Base-by-base conservation (phyloP, 2,888 invertebrate genomes). In the Fragum fragum region DNA sequence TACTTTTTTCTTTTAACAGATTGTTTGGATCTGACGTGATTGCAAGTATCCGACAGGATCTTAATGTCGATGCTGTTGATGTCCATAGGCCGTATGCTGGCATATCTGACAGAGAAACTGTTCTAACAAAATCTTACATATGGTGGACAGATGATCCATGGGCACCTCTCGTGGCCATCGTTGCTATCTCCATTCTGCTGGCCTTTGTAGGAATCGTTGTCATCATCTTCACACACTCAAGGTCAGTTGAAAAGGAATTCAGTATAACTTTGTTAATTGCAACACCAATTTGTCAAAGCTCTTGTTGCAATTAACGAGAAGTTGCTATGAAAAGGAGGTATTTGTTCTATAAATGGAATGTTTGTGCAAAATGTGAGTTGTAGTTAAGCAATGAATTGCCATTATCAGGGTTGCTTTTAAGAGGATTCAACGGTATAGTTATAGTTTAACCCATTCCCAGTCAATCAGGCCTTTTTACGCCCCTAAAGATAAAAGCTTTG, bases 181-280 rank as follows among this genome's bases (percentile, higher is more conserved):
- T 98, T 0, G 97, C 97, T 75, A 96, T 98, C n/a, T 98, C 98
- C 81, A 96, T 98, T 53, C 96, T 98, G 1, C 96, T 98, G 11
- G 98, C 98, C 11, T 96, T 97, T 16, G 97, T 97, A 71, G 98
- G 98, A 7, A 98, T 98, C 68, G 96, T 98, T 72, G 98, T 98
- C 93, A 98, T 98, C 81, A 98, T 98, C 94, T 97, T 98, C 73
- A 98, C 98, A 0, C 98, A 98, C 98, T 97, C 98, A 75, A 97
- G 97, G 97, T 98, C 94, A 72, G 81, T 63, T 36, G 9, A 36
- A 36, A 36, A 36, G n/a, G n/a, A n/a, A n/a, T n/a, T n/a, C n/a
- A n/a, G n/a, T n/a, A n/a, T n/a, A n/a, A n/a, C n/a, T n/a, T n/a
- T n/a, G n/a, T n/a, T n/a, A n/a, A n/a, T n/a, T n/a, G n/a, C n/a